phyloP scores from a whole-genome alignment of 2,797 vertebrate genomes.

The Danio aesculapii region DNA sequence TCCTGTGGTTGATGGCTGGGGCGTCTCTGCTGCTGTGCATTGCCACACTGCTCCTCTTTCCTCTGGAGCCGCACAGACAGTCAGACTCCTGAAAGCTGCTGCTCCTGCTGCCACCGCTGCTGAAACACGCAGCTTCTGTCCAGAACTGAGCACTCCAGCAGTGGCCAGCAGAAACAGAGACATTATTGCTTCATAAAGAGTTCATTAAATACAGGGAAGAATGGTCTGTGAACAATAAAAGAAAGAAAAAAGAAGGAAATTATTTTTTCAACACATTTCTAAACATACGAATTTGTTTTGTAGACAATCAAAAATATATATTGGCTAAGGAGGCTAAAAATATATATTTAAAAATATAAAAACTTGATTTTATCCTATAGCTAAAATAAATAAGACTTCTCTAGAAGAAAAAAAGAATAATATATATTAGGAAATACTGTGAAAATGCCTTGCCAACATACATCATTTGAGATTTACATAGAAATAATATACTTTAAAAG shows the following conservation, averaged over 20 bases:
- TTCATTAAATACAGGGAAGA: constrained; percentile 4
- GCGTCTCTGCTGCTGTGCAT: constrained; percentile 63
- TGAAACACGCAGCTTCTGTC: constrained; percentile 37
- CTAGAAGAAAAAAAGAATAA: too few relatives aligned
- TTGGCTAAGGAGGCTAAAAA: too few relatives aligned
- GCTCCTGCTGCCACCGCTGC: constrained; percentile 45
- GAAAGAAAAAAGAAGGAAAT: neutral
- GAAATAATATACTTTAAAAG: too few relatives aligned
- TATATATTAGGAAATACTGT: too few relatives aligned
- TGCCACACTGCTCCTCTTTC: constrained; percentile 61
- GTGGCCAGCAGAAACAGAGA: constrained; percentile 48
- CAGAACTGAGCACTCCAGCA: constrained; percentile 33
- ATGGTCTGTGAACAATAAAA: constrained; percentile 8
- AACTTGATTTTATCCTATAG: too few relatives aligned
- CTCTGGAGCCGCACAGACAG: constrained; percentile 59
- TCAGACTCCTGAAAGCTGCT: constrained; percentile 49
- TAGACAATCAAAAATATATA: too few relatives aligned
- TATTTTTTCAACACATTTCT: too few relatives aligned
- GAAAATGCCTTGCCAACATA: too few relatives aligned
- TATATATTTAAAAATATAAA: too few relatives aligned
- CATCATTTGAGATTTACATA: too few relatives aligned
- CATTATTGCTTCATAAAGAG: constrained; percentile 1
- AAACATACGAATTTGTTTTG: too few relatives aligned
- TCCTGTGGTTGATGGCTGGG: constrained; percentile 62
- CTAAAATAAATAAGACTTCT: too few relatives aligned